A percentile compares a stretch with the other conserved stretches of the same genome.
phyloP scores from a whole-genome alignment of 2,113 vertebrate genomes.

The Grantiella picta region DNA sequence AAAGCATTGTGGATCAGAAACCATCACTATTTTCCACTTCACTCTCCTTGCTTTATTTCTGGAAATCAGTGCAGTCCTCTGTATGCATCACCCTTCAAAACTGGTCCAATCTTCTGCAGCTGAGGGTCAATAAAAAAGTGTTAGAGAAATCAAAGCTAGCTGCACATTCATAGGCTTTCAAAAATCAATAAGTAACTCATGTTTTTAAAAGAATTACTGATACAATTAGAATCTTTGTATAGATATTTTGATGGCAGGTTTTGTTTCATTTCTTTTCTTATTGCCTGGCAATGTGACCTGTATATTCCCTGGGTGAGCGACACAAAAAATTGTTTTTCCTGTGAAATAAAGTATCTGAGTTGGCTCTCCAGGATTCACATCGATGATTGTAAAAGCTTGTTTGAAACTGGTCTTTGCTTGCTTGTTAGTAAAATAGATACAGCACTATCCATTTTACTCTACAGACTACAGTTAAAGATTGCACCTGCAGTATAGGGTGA shows the following conservation, averaged over 20 bases:
- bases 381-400: not conserved
- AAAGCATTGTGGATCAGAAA: not conserved
- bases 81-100: not conserved
- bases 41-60: not conserved
- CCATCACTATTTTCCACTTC: not conserved
- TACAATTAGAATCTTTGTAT: not conserved
- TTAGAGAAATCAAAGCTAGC: not conserved
- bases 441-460: not conserved
- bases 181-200: not conserved
- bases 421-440: not conserved
- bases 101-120: not conserved
- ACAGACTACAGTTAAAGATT: not conserved
- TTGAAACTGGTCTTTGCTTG: not conserved
- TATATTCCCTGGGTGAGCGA: not conserved
- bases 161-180: not conserved
- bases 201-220: not conserved
- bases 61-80: not conserved
- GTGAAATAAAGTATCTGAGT: not conserved
- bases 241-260: not conserved
- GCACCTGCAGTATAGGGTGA: not conserved
- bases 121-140: not conserved
- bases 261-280: not conserved
- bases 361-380: not conserved
- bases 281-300: not conserved
- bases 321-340: not conserved